Base-by-base conservation (phyloP, 2,113 vertebrate genomes). In the Hippocampus zosterae region DNA sequence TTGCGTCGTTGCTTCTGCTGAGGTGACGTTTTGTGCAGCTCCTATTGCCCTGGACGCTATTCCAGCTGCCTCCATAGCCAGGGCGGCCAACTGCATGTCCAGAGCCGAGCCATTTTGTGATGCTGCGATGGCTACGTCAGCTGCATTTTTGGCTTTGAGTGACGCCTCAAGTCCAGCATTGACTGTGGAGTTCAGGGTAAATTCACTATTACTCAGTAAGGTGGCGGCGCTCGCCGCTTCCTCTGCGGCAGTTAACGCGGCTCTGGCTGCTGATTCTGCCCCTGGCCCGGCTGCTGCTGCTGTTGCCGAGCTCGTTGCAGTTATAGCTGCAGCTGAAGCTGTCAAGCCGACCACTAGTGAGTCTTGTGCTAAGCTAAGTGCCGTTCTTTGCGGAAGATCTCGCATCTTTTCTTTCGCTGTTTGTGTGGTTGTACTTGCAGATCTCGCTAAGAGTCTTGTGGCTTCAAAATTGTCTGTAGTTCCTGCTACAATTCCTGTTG, bases 211-310 rank as follows among this genome's bases (percentile, higher is more conserved):
- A n/a, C 16, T n/a, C 19, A 82, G 21, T 5, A 41, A 12, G 0
- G 3, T 3, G 21, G 72, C 73, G 0, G 52, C 44, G 1, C 0
- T 3, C 3, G 65, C 65, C 40, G 78, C 81, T 16, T 0, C 3
- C 50, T 23, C 44, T 16, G 82, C 25, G 21, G 66, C 65, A 0
- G 3, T 4, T 1, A 60, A 21, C 3, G 69, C 72, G 0, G 1
- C 37, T 16, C 19, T 8, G 41, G 67, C 74, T 27, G 66, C 74
- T 9, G 9, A 1, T 0, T 10, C 1, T 27, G 74, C 64, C 27
- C 1, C 12, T 55, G 65, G 23, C 8, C 65, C 78, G 23, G 55
- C 60, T 1, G 73, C 61, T 2, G 56, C n/a, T 0, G 74, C 74
- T 8, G 69, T 57, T 9, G 67, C 52, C 25, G 73, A 2, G 0